phyloP scores from a whole-genome alignment of 35 echinoderm and acorn worm species.

The Ophioderma brevispina region DNA sequence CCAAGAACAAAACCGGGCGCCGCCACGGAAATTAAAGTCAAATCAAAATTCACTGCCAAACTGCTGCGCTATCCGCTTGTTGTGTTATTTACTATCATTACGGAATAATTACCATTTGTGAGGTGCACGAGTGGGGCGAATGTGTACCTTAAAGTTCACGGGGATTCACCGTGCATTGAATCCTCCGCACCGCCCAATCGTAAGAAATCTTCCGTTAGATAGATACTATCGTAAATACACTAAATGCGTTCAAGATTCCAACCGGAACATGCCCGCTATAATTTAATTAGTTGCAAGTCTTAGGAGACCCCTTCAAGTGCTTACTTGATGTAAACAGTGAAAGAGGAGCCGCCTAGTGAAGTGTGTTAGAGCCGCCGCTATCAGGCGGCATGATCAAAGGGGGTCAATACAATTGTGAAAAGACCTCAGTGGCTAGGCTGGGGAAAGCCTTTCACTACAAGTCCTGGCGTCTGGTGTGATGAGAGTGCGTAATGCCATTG shows the following conservation, averaged over 20 bases:
- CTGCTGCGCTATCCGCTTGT: too few species aligned
- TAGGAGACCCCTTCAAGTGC: neutral
- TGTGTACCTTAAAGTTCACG: too few species aligned
- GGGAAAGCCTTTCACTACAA: neutral
- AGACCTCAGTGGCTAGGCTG: neutral
- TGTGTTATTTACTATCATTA: too few species aligned
- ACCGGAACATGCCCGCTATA: neutral
- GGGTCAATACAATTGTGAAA: neutral
- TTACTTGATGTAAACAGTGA: neutral
- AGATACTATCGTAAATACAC: too few species aligned
- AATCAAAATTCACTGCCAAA: neutral
- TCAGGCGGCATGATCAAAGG: conserved; percentile 5
- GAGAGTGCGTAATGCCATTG: neutral
- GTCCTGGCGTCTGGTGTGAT: neutral
- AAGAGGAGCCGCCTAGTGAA: neutral
- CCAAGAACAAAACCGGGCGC: conserved; percentile 60
- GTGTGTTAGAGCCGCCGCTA: conserved; percentile 8
- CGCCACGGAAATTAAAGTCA: conserved; percentile 50
- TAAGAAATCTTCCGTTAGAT: too few species aligned
- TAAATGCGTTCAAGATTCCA: neutral
- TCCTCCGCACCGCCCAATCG: too few species aligned
- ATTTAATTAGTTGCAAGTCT: conserved; percentile 4
- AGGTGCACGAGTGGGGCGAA: too few species aligned
- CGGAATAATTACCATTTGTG: too few species aligned
- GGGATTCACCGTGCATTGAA: too few species aligned